Percentiles rank a stretch among this genome's conserved stretches.
Evolutionary conservation across 2,888 invertebrate species (phyloP).

Genomic region (Quadroppia sp.): DNA sequence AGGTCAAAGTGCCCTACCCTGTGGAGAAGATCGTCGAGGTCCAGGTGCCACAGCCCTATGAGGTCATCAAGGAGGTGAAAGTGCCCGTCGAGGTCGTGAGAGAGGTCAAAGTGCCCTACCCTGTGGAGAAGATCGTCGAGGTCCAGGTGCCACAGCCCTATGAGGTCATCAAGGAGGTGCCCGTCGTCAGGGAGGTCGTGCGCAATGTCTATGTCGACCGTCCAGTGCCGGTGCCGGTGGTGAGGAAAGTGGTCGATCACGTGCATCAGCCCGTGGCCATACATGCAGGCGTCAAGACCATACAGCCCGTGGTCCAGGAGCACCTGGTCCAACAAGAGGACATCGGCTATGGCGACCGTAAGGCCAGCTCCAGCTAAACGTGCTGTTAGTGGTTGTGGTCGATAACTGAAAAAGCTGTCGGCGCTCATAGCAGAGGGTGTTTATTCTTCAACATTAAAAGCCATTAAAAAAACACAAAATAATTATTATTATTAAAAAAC

Average conservation of each 20-base stretch:
- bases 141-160: slow-evolving; percentile 25
- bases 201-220: slow-evolving; percentile 39
- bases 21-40: slow-evolving; percentile 37
- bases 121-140: slow-evolving; percentile 37
- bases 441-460: too few relatives aligned
- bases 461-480: too few relatives aligned
- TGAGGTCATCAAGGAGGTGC: slow-evolving; percentile 33
- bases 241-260: not conserved
- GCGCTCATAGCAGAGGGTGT: too few relatives aligned
- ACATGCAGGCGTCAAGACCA: slow-evolving; percentile 14
- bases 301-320: not conserved
- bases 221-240: slow-evolving; percentile 37
- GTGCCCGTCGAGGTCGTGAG: slow-evolving; percentile 37
- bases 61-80: slow-evolving; percentile 38
- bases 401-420: too few relatives aligned
- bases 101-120: slow-evolving; percentile 22
- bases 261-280: slow-evolving; percentile 26
- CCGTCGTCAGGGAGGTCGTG: slow-evolving; percentile 34
- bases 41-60: slow-evolving; percentile 18
- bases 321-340: not conserved
- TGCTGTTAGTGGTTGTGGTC: too few relatives aligned
- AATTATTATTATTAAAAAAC: too few relatives aligned
- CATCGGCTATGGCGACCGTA: not conserved
- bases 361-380: not conserved
- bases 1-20: slow-evolving; percentile 28